Evolutionary conservation across 1,140 invertebrate species (phyloP), one percentile per base, ranked within the genome.

Genomic region (Bombus waltoni): DNA sequence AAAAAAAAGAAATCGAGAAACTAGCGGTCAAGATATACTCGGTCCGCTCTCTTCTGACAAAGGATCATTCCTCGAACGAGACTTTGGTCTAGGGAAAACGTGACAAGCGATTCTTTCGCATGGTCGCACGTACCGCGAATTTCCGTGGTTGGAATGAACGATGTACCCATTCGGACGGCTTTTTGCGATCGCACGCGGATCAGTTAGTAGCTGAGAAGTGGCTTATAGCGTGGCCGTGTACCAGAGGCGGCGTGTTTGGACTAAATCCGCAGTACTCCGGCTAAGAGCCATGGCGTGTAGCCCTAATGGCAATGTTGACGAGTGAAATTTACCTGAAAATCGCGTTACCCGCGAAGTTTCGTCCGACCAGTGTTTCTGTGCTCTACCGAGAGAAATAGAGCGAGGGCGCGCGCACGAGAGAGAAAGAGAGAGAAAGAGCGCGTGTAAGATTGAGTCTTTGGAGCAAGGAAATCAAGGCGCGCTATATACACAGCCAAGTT

Each of bases 211-310:
- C 8, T 32, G 18, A 47, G 77, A 68, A 81, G 78, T 81, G 84
- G 84, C 84, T 81, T 81, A 85, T 57, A 81, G 84, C 13, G 70
- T 35, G 70, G 79, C 71, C 57, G 47, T 81, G 84, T 85, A 75
- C n/a, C 71, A 22, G 78, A 75, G 59, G 35, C 40, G 25, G 28
- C 35, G 78, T 85, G 84, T 85, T 85, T 81, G 71, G 78, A 81
- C 84, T 81, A 83, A 89, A 84, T 70, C 75, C 82, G 57, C 79
- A 78, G 75, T 90, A 70, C 76, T 90, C 73, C 74, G 47, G 87
- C 89, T 92, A 92, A 93, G 89, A 92, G 92, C 92, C 82, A 92
- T 92, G 85, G 89, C 91, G 83, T 93, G 92, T 92, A 88, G 78
- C 85, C 88, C 90, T 93, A 93, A 92, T 93, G 92, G 90, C 85